Base-by-base conservation (phyloP, 2,113 vertebrate species). In the Thalassoma bifasciatum region DNA sequence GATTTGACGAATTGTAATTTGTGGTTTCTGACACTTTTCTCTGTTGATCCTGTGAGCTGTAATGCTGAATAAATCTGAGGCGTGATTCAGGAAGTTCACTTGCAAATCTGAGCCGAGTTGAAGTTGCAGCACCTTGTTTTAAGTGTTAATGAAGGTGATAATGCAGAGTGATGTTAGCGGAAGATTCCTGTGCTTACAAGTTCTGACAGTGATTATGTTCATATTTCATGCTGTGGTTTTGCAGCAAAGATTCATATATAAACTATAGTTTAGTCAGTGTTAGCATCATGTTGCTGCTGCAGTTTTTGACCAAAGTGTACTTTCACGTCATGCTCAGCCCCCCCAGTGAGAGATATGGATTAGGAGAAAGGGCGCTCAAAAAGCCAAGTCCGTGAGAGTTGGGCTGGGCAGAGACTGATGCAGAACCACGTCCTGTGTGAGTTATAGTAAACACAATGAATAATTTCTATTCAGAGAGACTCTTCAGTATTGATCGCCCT, bases 391-490 rank as follows among this genome's bases (percentile, higher is more conserved):
- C 23, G 44, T 13, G 53, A 22, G 26, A 71, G 50, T 38, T 0
- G 26, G 46, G 38, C 44, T 30, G 56, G 34, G 65, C 36, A 10
- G 60, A 58, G 36, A 54, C 17, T 2, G 61, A 75, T 77, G 57
- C 81, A 66, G 54, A 62, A 57, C 42, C 71, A 72, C 22, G 52
- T 77, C 58, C 37, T 34, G 23, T 42, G 51, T 23, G 75, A 86
- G 68, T 65, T 62, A 44, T 19, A 63, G 83, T 85, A 80, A 88
- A 89, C 77, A 80, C 62, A 65, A 63, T 65, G 65, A 80, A 71
- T 65, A 67, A 82, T 79, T 82, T 86, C 72, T 81, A 85, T 86
- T 87, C 83, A 54, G 65, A 66, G 60, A 63, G 36, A 66, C 75
- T 40, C 0, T 11, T 79, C 73, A 44, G 49, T 74, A 87, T 89